Evolutionary conservation across 2,888 invertebrate species (phyloP).

Genomic region (Magallana nippona): DNA sequence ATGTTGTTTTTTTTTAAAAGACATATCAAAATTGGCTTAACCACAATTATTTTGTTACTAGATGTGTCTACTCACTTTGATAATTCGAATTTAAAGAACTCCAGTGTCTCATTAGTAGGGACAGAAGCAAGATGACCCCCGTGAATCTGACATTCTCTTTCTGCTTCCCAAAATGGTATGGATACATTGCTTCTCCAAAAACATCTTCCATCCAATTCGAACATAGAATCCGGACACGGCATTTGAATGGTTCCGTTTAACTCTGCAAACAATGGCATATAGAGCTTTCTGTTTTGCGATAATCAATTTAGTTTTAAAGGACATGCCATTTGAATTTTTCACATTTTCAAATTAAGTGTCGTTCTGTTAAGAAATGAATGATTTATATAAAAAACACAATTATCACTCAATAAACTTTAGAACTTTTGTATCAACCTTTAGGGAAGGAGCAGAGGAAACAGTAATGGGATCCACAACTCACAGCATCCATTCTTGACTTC

Average conservation of each 20-base stretch:
- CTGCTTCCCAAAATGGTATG: neutral
- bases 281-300: no score
- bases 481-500: neutral
- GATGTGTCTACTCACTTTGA: neutral
- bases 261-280: neutral
- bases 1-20: no score
- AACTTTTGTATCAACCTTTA: neutral
- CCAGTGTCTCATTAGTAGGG: neutral
- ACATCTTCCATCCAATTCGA: neutral
- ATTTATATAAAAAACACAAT: no score
- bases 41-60: neutral
- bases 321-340: no score
- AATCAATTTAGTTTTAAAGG: no score
- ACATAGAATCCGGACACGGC: neutral
- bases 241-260: neutral
- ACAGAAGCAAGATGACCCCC: neutral
- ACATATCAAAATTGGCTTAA: no score
- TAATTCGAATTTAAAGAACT: neutral
- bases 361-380: no score
- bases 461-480: neutral
- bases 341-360: no score
- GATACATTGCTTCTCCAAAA: neutral
- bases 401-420: neutral
- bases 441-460: neutral
- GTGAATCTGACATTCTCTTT: neutral